These are phyloP conservation scores for Melipona bicolor DNA, from an alignment of 2,888 invertebrate species.

Conservation along the genomic window DNA sequence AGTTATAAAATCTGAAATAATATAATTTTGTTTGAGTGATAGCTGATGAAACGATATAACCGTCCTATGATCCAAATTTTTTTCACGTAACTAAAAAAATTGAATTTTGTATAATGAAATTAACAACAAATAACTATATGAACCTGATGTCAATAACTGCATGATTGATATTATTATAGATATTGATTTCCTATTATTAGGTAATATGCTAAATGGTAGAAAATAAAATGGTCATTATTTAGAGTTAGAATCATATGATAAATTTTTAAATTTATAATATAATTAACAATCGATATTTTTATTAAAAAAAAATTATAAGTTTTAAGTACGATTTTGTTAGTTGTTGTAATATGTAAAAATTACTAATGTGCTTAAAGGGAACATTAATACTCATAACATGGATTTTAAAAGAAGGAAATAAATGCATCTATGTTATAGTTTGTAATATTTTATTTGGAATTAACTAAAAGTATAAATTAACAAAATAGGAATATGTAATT, in stretches of 20 bases:
- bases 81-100: slow-evolving; percentile 17
- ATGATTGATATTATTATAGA: slow-evolving; percentile 34
- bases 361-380: slow-evolving; percentile 3
- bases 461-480: neutral
- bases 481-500: neutral
- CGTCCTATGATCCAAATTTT: slow-evolving; percentile 49
- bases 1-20: slow-evolving; percentile 25
- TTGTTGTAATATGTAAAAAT: slow-evolving; percentile 18
- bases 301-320: slow-evolving; percentile 17
- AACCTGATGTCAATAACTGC: slow-evolving; percentile 41
- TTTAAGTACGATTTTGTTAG: slow-evolving; percentile 12
- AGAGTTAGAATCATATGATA: slow-evolving; percentile 26
- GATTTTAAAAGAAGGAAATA: neutral
- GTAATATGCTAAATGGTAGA: neutral
- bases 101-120: slow-evolving; percentile 26
- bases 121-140: neutral
- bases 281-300: slow-evolving; percentile 13
- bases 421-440: slow-evolving; percentile 17
- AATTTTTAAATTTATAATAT: slow-evolving; percentile 23
- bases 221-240: neutral
- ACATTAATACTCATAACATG: slow-evolving; percentile 30
- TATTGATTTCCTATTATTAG: slow-evolving; percentile 17
- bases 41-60: slow-evolving; percentile 33
- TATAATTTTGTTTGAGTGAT: slow-evolving; percentile 17
- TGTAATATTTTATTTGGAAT: slow-evolving; percentile 15